Evolutionary conservation across 2,113 vertebrate species (phyloP).

Genomic region (Mesembrinibis cayennensis): DNA sequence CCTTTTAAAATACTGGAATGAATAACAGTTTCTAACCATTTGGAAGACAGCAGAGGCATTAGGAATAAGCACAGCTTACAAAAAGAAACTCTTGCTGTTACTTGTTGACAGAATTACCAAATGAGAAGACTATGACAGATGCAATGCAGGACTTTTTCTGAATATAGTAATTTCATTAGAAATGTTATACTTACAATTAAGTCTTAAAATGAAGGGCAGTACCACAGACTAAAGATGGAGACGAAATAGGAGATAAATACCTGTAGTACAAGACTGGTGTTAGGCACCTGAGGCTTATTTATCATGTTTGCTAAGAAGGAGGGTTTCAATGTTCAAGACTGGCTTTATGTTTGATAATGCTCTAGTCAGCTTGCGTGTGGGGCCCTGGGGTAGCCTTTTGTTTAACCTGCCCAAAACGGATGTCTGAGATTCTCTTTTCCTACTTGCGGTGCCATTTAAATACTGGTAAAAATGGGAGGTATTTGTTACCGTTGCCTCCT

Average conservation of each 20-base stretch:
- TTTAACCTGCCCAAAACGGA: neutral
- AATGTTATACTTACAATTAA: neutral
- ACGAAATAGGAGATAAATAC: neutral
- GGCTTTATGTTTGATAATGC: neutral
- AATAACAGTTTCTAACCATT: constrained; percentile 6
- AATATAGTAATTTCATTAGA: neutral
- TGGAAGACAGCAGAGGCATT: constrained; percentile 8
- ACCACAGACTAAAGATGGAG: neutral
- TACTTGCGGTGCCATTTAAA: neutral
- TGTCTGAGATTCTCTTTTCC: neutral
- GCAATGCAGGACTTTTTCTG: neutral
- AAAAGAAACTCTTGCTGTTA: neutral
- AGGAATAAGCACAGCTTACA: neutral
- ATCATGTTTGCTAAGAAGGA: neutral
- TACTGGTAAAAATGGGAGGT: neutral
- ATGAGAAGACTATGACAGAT: neutral
- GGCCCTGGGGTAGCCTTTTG: neutral
- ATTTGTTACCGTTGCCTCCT: neutral
- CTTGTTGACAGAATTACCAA: neutral
- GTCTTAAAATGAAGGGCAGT: neutral
- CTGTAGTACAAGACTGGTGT: neutral
- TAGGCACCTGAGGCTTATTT: neutral
- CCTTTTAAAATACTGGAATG: constrained; percentile 14
- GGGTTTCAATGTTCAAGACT: neutral
- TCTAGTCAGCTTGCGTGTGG: neutral